Evolutionary conservation across 2,113 vertebrate species (phyloP).

Genomic region (Barbus barbus): DNA sequence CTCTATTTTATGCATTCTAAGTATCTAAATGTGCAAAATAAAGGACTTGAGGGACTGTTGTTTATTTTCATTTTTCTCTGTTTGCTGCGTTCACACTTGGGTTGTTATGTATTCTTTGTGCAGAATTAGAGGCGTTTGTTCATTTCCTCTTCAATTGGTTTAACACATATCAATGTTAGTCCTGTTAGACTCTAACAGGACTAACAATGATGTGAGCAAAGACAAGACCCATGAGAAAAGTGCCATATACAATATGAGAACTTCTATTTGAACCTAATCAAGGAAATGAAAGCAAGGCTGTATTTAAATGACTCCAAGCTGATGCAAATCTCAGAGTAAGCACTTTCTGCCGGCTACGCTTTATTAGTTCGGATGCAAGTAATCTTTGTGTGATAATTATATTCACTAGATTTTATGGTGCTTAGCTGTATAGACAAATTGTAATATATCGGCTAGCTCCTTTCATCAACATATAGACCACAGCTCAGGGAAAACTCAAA

Average conservation of each 20-base stretch:
- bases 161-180: slow-evolving; percentile 34
- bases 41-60: slow-evolving; percentile 13
- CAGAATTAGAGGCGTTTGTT: slow-evolving; percentile 13
- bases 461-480: too few relatives aligned
- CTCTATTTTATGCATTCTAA: background rate
- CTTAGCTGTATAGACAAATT: slow-evolving; percentile 43
- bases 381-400: slow-evolving; percentile 47
- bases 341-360: slow-evolving; percentile 9
- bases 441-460: slow-evolving; percentile 6
- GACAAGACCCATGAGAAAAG: background rate
- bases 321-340: background rate
- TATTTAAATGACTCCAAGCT: background rate
- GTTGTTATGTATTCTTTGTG: slow-evolving; percentile 22
- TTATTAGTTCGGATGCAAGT: slow-evolving; percentile 27
- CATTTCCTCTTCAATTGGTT: background rate
- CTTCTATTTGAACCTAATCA: slow-evolving; percentile 5
- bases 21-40: background rate
- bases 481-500: slow-evolving; percentile 27
- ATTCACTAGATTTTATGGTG: slow-evolving; percentile 45
- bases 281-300: slow-evolving; percentile 13
- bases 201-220: too few relatives aligned
- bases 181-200: too few relatives aligned
- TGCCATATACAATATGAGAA: background rate
- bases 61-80: slow-evolving; percentile 34
- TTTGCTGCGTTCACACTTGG: slow-evolving; percentile 26